phyloP scores from a whole-genome alignment of 2,888 invertebrate species.

The Deilephila elpenor region DNA sequence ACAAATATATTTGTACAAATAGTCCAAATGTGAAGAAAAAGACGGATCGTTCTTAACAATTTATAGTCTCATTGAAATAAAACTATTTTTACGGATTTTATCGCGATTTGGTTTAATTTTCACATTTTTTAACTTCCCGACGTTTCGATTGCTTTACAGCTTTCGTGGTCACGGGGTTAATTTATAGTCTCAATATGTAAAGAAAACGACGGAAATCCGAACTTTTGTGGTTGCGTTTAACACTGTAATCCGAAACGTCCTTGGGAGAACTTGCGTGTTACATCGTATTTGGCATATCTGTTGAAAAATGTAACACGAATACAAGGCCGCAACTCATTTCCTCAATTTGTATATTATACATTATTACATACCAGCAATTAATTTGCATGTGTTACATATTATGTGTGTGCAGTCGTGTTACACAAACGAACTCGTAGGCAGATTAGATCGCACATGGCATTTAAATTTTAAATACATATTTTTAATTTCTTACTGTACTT shows the following conservation, averaged over 20 bases:
- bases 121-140: too few relatives aligned
- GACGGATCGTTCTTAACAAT: background rate
- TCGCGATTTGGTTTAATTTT: too few relatives aligned
- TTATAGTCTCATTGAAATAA: background rate
- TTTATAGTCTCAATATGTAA: background rate
- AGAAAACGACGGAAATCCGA: background rate
- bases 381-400: constrained; percentile 7
- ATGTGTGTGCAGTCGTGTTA: background rate
- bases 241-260: background rate
- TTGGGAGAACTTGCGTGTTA: constrained; percentile 9
- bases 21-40: too few relatives aligned
- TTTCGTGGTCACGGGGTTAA: too few relatives aligned
- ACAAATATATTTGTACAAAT: too few relatives aligned
- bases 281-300: background rate
- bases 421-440: background rate
- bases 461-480: too few relatives aligned
- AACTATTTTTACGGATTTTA: too few relatives aligned
- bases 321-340: constrained; percentile 9
- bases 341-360: constrained; percentile 8
- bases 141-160: too few relatives aligned
- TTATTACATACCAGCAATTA: background rate
- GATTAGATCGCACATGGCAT: background rate
- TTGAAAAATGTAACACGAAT: background rate
- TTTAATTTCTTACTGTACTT: too few relatives aligned
- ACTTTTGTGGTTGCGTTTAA: background rate